Evolutionary conservation across 2,888 invertebrate species (phyloP).

Genomic region (Epinotia brunnichana): DNA sequence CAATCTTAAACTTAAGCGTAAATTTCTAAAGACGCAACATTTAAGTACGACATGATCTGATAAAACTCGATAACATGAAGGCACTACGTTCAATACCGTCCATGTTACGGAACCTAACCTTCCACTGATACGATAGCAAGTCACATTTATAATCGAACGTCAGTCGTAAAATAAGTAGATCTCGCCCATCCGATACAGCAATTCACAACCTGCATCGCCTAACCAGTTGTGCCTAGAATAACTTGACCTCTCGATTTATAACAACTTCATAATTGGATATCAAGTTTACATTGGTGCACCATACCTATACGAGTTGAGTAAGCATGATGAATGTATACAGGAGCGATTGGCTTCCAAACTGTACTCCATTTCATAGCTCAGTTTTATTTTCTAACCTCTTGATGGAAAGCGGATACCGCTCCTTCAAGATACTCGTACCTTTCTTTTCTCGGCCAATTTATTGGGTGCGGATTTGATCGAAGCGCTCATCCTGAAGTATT

Average conservation of each 20-base stretch:
- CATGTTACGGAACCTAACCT: not conserved
- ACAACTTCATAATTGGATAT: not conserved
- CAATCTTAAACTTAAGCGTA: too few relatives aligned
- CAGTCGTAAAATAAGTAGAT: constrained; percentile 12
- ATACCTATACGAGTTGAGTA: not conserved
- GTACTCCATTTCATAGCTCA: constrained; percentile 22
- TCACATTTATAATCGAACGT: constrained; percentile 18
- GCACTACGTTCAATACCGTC: not conserved
- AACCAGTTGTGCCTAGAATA: not conserved
- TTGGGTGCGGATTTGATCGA: not conserved
- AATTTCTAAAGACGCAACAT: not conserved
- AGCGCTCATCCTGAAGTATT: not conserved
- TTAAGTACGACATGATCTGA: not conserved
- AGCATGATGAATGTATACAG: not conserved
- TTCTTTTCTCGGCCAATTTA: constrained; percentile 1
- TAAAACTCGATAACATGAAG: not conserved
- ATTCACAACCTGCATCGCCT: not conserved
- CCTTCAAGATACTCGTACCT: not conserved
- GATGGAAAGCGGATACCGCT: constrained; percentile 12
- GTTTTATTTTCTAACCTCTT: constrained; percentile 15
- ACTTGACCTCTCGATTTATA: not conserved
- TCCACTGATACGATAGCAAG: not conserved
- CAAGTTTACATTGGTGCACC: not conserved
- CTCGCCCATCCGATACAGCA: constrained; percentile 5
- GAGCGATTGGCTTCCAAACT: not conserved